Base-by-base conservation (phyloP, 2,888 invertebrate species). In the Lysandra bellargus region DNA sequence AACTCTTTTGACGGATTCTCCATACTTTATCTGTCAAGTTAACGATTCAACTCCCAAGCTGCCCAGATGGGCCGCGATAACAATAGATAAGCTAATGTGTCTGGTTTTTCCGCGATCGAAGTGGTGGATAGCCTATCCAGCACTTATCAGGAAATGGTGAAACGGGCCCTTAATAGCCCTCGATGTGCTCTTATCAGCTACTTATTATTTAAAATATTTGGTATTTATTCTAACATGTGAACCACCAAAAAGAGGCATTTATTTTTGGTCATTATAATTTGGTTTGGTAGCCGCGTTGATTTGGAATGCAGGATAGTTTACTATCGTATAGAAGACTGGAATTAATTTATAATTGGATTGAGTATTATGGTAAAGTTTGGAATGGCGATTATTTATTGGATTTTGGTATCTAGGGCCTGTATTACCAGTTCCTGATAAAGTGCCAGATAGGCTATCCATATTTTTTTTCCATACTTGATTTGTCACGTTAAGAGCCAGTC, bases 321-420 rank as follows among this genome's bases (percentile, higher is more conserved):
- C 30, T 92, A 92, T 92, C 90, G 90, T 91, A 91, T 86, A 89
- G 92, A 93, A 94, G 94, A 94, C 93, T 93, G 93, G 92, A 92
- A 90, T 82, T 89, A 91, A 90, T 92, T 92, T 91, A 91, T 88
- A 88, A 89, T 74, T 74, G 30, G 23, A 23, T 75, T 12, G 40
- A 53, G 49, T 75, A 75, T 75, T 53, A 44, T 53, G 49, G 75
- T 53, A 53, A 74, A 23, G 75, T 75, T 75, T 53, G 23, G 53
- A 44, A 30, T 33, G 69, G 33, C 33, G 33, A 69, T 2, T 5
- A 14, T 61, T 61, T 61, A 61, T 23, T 5, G 23, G 9, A 64
- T 64, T 64, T 64, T 64, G 30, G 9, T 3, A 30, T 30, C n/a
- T 17, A 37, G 37, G 3, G 37, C 1, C 23, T 23, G 23, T 23